Evolutionary conservation across 2,797 vertebrate species (phyloP).

Genomic region (Crenichthys baileyi): DNA sequence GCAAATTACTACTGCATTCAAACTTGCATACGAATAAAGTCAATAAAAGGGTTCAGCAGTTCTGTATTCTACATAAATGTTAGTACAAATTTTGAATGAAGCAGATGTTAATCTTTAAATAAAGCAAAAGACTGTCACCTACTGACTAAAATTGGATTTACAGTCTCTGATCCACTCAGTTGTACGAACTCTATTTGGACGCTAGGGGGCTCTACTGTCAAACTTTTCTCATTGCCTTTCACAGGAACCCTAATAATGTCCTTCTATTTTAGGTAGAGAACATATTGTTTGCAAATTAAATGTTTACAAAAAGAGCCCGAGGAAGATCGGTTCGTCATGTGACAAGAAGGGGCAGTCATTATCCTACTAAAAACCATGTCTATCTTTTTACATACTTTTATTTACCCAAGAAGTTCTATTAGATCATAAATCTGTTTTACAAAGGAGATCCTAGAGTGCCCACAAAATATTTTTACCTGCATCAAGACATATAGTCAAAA

Average conservation of each 20-base stretch:
- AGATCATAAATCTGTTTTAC: background rate
- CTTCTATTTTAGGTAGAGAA: background rate
- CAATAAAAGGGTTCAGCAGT: constrained; percentile 13
- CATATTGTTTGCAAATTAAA: background rate
- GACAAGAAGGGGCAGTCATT: no score
- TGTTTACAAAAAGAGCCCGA: background rate
- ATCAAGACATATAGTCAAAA: background rate
- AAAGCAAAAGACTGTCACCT: constrained; percentile 62
- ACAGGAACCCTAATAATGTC: background rate
- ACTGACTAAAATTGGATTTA: constrained; percentile 25
- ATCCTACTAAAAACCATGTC: background rate
- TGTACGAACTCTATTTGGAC: constrained; percentile 39
- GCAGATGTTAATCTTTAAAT: background rate
- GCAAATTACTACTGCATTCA: constrained; percentile 1
- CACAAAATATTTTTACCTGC: background rate
- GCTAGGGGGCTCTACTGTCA: constrained; percentile 44
- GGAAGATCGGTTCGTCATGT: background rate
- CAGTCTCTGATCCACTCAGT: background rate
- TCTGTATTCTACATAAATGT: background rate
- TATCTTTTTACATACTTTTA: background rate
- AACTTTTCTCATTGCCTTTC: background rate
- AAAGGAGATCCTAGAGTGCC: background rate
- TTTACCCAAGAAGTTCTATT: background rate
- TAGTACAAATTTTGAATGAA: background rate
- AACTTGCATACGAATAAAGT: background rate